Evolutionary conservation across 2,113 vertebrate species (phyloP), one percentile per base, ranked within the genome.

Genomic region (Anolis sagrei): DNA sequence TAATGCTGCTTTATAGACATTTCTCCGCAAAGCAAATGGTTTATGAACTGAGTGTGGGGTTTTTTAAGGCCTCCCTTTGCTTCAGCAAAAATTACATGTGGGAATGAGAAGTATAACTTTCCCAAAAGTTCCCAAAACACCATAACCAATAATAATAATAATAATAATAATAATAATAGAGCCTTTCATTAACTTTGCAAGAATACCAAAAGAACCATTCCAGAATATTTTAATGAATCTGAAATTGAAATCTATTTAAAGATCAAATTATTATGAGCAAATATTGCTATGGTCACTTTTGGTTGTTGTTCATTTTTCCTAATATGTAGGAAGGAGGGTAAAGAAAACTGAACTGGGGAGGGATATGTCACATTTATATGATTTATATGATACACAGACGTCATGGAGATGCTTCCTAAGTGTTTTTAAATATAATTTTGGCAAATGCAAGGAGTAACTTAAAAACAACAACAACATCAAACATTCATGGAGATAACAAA

Each of bases 401-500:
- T 85, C 3, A 70, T 91, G 90, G 92, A 88, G 89, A 90, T 75
- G 34, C 36, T 92, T 80, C 51, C 79, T 83, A 84, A 92, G 83
- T 87, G 82, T 82, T 90, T 87, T 81, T 93, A 81, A 82, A 70
- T 87, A 80, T 81, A 69, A 69, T 83, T 70, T 13, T 82, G 89
- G 66, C 69, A 69, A 83, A 72, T 64, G 23, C 21, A 0, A 1
- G 44, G 86, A 77, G 81, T 92, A 66, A 87, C 90, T 84, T 62
- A 88, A 89, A 66, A 68, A 89, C 39, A 87, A 82, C 29, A 82
- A 32, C 54, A 36, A 39, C 32, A 44, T 5, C 39, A 44, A 44
- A 44, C 39, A 44, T 44, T 44, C 27, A 8, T 61, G 48, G 80
- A 81, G 86, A 36, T 76, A 66, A 76, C 82, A 44, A 76, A 85